Evolutionary conservation across 2,797 vertebrate species (phyloP), one percentile per base, ranked within the genome.

Genomic region (Poecile montanus): DNA sequence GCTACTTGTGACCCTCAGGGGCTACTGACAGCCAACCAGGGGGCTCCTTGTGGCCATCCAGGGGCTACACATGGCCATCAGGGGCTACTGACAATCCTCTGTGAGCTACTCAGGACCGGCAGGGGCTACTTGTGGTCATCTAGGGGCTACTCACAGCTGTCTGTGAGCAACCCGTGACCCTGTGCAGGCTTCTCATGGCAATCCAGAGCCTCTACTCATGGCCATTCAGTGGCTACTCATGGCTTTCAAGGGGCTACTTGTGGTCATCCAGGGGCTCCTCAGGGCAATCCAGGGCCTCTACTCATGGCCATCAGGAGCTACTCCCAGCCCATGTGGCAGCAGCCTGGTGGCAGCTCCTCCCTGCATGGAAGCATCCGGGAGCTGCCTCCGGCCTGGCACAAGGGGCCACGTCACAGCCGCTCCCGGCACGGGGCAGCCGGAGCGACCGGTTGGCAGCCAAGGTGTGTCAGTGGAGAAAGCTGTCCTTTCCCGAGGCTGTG

Each of bases 391-490:
- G 74, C 50, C 66, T 32, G 86, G 78, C 71, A 56, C 9, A 0
- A 42, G 36, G 8, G 32, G 87, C 71, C 71, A 70, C 87, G 87
- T 89, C 87, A 89, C 4, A 3, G 68, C 68, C 29, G 1, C 85
- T 88, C 76, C 85, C 20, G 5, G 53, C 85, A 53, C 13, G 13
- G 65, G 71, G 36, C 78, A 82, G 87, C 87, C 2, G 36, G 87
- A 50, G 63, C 27, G 19, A 82, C 87, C 32, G 57, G 87, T 82
- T 27, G 78, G 85, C 53, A 53, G 60, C 68, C 29, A 2, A 47
- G 86, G 86, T 15, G 86, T 82, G 86, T 23, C 87, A 5, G 17
- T 20, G 78, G 78, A 48, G 78, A 82, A 89, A 76, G 87, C 87
- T 89, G 87, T 63, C 63, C 87, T 76, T 70, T 70, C 50, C 50